Base-by-base conservation (phyloP, 2,113 vertebrate species). In the Oreochromis niloticus region DNA sequence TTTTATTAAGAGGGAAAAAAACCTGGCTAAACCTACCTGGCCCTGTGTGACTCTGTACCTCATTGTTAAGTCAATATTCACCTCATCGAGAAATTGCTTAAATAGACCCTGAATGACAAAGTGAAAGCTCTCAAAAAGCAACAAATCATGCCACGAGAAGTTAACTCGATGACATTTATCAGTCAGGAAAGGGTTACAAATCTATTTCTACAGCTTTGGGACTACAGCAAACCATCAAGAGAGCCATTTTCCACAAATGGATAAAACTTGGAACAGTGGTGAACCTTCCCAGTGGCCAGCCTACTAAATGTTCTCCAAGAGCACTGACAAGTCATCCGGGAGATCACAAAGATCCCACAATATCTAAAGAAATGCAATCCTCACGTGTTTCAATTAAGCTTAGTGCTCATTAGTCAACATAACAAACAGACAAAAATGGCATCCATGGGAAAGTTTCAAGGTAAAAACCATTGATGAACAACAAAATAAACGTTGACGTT, bases 11-110 rank as follows among this genome's bases (percentile, higher is more conserved):
- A 27, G 8, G 17, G 3, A 0, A 0, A 43, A 41, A 73, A 73
- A 43, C 6, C 8, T 73, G 41, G 22, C 39, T 27, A 73, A 27
- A 73, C 39, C 39, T 71, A 41, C n/a, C 34, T 2, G 2, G 3
- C 34, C 36, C 36, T 27, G 22, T 73, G 39, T 73, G 68, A 73
- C 14, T 0, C 0, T 46, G 39, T 13, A 22, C 0, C 22, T 0
- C 0, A 43, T 48, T 30, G 22, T 30, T 73, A 73, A 17, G 14
- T 46, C 22, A 11, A 11, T 27, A 30, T 10, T 73, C 13, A 73
- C 22, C 13, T 14, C 1, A 4, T 73, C 0, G 1, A 73, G 68
- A 46, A 30, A 46, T 0, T 27, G 6, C 41, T 73, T 48, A 7
- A 17, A 46, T 46, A 27, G 13, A 73, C 10, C 0, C 22, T 27